Conservation (phyloP, 2,888 invertebrate genomes). For the Thera britannica region DNA sequence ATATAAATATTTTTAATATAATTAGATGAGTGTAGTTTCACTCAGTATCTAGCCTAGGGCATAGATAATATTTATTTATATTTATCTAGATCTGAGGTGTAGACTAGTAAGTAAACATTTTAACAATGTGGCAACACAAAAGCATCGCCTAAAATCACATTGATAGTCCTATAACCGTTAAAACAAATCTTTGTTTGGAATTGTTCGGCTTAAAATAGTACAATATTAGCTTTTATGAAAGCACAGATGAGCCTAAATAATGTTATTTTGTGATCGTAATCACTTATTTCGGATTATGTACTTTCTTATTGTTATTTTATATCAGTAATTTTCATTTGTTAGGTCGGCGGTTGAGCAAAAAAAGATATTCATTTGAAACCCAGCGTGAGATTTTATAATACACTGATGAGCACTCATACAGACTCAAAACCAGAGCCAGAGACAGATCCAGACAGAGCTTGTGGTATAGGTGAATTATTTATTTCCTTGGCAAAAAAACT, state of each 20-base stretch:
- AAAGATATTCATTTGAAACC: neutral
- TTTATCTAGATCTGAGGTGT: neutral
- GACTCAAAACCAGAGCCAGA: no score
- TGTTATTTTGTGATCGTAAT: slow-evolving; percentile 16
- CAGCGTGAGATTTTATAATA: no score
- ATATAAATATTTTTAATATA: no score
- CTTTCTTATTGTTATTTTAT: neutral
- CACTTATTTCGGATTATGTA: slow-evolving; percentile 17
- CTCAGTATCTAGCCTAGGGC: no score
- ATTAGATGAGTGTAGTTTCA: no score
- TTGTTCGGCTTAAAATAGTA: slow-evolving; percentile 11
- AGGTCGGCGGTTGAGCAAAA: neutral
- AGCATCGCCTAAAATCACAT: neutral
- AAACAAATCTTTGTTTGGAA: slow-evolving; percentile 11
- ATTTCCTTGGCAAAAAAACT: no score
- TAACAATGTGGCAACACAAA: neutral
- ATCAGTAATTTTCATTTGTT: neutral
- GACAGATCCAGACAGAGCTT: no score
- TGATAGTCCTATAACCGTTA: slow-evolving; percentile 9
- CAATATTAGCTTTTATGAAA: slow-evolving; percentile 9
- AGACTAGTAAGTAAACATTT: neutral
- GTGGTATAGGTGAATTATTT: no score
- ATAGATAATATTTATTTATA: neutral
- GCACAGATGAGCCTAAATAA: slow-evolving; percentile 11
- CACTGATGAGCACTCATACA: no score